These are phyloP conservation scores for Heterodera filipjevi DNA, from an alignment of 2,888 invertebrate genomes.

Conservation along the genomic window DNA sequence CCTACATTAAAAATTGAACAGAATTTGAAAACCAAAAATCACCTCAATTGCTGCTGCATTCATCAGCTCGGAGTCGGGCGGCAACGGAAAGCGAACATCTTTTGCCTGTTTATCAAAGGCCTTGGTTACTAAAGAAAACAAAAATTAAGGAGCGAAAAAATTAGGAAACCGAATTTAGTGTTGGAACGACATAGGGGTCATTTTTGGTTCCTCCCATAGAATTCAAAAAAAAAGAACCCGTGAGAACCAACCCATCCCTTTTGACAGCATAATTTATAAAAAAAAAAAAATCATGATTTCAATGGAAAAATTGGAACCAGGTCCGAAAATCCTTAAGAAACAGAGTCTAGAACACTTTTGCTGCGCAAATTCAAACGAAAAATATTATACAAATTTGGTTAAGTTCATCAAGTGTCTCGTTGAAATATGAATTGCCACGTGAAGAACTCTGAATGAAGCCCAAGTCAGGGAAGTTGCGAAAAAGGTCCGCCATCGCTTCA, in stretches of 20 bases:
- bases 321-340: too few species aligned
- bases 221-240: too few species aligned
- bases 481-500: constrained; percentile 49
- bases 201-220: too few species aligned
- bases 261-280: too few species aligned
- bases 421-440: constrained; percentile 37
- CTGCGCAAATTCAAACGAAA: background rate
- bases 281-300: too few species aligned
- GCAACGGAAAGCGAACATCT: background rate
- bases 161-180: too few species aligned
- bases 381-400: constrained; percentile 29
- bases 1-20: background rate
- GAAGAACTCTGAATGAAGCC: constrained; percentile 36
- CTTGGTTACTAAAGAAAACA: constrained; percentile 10
- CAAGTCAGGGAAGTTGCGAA: constrained; percentile 36
- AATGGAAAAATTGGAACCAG: too few species aligned
- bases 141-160: too few species aligned
- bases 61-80: constrained; percentile 14
- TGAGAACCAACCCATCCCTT: too few species aligned
- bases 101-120: background rate
- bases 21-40: background rate
- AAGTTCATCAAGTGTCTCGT: constrained; percentile 35
- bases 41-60: constrained; percentile 8
- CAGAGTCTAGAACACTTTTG: too few species aligned
- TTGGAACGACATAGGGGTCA: too few species aligned